These are phyloP conservation scores for Limonius californicus DNA, from an alignment of 1,140 invertebrate genomes.

Conservation along the genomic window DNA sequence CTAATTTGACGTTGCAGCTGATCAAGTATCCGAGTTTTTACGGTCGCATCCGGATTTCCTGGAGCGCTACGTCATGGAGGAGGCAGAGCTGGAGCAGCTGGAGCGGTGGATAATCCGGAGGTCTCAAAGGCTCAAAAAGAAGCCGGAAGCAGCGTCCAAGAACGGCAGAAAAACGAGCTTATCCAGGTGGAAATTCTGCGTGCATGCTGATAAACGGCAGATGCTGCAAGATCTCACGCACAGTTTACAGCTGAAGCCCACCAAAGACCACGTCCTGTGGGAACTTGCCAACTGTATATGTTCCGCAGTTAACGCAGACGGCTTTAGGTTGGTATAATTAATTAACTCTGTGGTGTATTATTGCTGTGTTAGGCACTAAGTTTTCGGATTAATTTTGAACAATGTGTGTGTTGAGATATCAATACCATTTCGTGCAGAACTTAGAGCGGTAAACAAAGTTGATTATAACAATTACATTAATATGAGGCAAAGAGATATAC, in stretches of 20 bases:
- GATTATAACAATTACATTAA: too few relatives aligned
- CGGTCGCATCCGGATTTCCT: constrained; percentile 54
- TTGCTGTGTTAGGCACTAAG: too few relatives aligned
- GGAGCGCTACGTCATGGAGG: constrained; percentile 54
- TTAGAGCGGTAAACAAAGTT: too few relatives aligned
- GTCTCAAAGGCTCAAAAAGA: constrained; percentile 50
- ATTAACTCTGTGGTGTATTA: too few relatives aligned
- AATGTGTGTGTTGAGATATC: too few relatives aligned
- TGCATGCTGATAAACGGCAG: constrained; percentile 60
- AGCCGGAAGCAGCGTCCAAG: constrained; percentile 31
- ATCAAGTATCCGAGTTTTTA: constrained; percentile 50
- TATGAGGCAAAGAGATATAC: too few relatives aligned
- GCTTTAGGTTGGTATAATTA: constrained; percentile 45
- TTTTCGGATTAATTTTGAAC: too few relatives aligned
- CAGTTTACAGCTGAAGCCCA: constrained; percentile 52
- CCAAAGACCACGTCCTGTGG: constrained; percentile 55
- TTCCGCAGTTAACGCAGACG: constrained; percentile 58
- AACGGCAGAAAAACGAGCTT: constrained; percentile 51
- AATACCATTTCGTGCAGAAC: too few relatives aligned
- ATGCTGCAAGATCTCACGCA: constrained; percentile 59
- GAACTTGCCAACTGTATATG: constrained; percentile 60
- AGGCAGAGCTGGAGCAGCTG: constrained; percentile 55
- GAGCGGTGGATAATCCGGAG: constrained; percentile 59
- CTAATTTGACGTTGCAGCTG: constrained; percentile 30
- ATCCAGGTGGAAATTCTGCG: constrained; percentile 58